Base-by-base conservation (phyloP, 2,888 invertebrate species). In the Tanytarsus gracilentus region DNA sequence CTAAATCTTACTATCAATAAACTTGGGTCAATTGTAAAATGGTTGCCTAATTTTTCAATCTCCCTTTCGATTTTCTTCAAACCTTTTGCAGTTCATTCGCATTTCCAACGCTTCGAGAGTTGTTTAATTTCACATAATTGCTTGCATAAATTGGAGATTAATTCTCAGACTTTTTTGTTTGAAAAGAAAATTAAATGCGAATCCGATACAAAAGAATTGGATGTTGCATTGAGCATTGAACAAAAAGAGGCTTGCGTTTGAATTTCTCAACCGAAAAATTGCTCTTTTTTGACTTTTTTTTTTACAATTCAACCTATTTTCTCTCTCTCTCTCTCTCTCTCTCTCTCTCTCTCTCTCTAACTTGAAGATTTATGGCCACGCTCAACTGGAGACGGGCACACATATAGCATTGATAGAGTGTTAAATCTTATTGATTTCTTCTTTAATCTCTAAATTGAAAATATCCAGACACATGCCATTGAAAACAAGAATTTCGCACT, bases 141-240 rank as follows among this genome's bases (percentile, higher is more conserved):
- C 44, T 44, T 23, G 11, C 23, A 8, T 39, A 16, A 6, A 44
- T 7, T 18, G 4, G 23, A 21, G 44, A 44, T 21, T 21, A 44
- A 44, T 44, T 44, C 44, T 44, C 44, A 44, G 23, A 44, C 44
- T 23, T 11, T 44, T 44, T 44, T 44, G 23, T 23, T 23, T 44
- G 33, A 11, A 5, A 33, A 33, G n/a, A 5, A 39, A 40, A 40
- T 8, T 7, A 18, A 40, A 16, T 40, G 40, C 18, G 40, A 44
- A 44, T 18, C 44, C 44, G 44, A 44, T 44, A 44, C 44, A 44
- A 44, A 44, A 44, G 44, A 44, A 44, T 44, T 44, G 44, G n/a
- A 16, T 44, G 44, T 44, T 9, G 11, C 11, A 44, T 44, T 16
- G 44, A 44, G 44, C 16, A 44, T 44, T 44, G 11, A 44, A 44